Percentiles rank a stretch among this genome's conserved stretches.
Evolutionary conservation across 2,797 vertebrate species (phyloP).

Genomic region (Thaleichthys pacificus): DNA sequence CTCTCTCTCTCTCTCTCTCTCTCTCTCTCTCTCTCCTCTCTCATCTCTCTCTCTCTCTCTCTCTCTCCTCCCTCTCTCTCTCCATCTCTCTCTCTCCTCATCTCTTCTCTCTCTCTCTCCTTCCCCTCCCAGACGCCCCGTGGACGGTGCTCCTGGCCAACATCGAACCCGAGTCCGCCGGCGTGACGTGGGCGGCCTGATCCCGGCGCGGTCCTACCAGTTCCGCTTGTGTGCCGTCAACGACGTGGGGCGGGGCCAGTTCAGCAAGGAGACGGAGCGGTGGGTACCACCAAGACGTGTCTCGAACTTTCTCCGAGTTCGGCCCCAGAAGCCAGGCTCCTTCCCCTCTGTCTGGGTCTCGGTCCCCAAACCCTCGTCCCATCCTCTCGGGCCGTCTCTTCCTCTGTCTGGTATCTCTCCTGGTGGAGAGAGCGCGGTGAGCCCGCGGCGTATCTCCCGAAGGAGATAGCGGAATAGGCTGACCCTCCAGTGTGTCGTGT

Average conservation of each 20-base stretch:
- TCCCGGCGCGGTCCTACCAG: conserved; percentile 93
- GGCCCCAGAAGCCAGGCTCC: conserved; percentile 3
- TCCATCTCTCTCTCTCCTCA: too few relatives aligned
- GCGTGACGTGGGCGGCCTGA: conserved; percentile 83
- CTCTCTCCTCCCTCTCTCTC: not conserved
- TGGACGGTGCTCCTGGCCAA: conserved; percentile 90
- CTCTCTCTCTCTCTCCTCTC: too few relatives aligned
- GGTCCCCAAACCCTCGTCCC: conserved; percentile 26
- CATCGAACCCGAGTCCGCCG: conserved; percentile 84
- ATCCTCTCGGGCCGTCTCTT: conserved; percentile 39
- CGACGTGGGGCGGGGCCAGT: conserved; percentile 92
- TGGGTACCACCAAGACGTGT: conserved; percentile 56
- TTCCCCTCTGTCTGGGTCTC: conserved; percentile 28
- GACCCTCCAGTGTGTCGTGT: conserved; percentile 56
- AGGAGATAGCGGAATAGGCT: conserved; percentile 62
- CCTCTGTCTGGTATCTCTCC: conserved; percentile 46
- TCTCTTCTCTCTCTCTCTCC: too few relatives aligned
- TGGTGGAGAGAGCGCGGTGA: conserved; percentile 42
- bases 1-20: too few relatives aligned
- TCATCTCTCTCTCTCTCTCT: too few relatives aligned
- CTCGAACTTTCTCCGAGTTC: conserved; percentile 22
- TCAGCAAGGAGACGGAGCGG: conserved; percentile 96
- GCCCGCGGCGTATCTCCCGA: conserved; percentile 35
- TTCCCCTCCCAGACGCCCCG: conserved; percentile 80
- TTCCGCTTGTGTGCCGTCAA: conserved; percentile 94